These are phyloP conservation scores for Myioborus miniatus DNA, from an alignment of 2,797 vertebrate species.

Conservation along the genomic window DNA sequence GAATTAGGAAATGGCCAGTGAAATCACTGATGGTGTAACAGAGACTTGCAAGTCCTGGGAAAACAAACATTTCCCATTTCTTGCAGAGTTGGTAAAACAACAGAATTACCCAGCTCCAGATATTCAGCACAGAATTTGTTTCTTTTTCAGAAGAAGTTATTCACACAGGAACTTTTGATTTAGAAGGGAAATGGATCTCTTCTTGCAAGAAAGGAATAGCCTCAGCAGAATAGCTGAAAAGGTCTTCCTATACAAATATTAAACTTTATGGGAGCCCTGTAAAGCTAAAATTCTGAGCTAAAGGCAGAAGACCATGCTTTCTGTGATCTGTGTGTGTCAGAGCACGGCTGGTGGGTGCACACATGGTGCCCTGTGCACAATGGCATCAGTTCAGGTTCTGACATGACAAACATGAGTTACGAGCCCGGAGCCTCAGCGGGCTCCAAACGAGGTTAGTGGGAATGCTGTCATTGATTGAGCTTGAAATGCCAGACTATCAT, in stretches of 20 bases:
- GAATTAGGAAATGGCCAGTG: neutral
- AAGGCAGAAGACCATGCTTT: neutral
- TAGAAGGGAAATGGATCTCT: neutral
- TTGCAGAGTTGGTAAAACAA: neutral
- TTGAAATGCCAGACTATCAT: conserved; percentile 53
- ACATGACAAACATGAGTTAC: conserved; percentile 57
- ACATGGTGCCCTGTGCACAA: neutral
- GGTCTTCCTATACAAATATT: neutral
- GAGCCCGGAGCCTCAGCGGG: neutral
- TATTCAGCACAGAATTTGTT: neutral
- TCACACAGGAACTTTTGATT: neutral
- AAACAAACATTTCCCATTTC: conserved; percentile 19
- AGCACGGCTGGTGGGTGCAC: accelerated
- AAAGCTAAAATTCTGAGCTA: neutral
- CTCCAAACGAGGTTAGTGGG: conserved; percentile 49
- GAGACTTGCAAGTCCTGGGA: neutral
- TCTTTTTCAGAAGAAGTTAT: neutral
- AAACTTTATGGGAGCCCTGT: neutral
- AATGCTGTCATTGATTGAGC: conserved; percentile 56
- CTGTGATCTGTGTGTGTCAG: neutral
- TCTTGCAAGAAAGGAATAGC: neutral
- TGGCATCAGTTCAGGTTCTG: neutral
- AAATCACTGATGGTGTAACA: neutral
- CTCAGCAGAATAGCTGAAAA: neutral
- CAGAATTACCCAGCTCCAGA: neutral